Percentiles rank a stretch among this genome's conserved stretches.
Conservation (phyloP, 2,888 invertebrate species). For the Tenthredo scrophulariae region DNA sequence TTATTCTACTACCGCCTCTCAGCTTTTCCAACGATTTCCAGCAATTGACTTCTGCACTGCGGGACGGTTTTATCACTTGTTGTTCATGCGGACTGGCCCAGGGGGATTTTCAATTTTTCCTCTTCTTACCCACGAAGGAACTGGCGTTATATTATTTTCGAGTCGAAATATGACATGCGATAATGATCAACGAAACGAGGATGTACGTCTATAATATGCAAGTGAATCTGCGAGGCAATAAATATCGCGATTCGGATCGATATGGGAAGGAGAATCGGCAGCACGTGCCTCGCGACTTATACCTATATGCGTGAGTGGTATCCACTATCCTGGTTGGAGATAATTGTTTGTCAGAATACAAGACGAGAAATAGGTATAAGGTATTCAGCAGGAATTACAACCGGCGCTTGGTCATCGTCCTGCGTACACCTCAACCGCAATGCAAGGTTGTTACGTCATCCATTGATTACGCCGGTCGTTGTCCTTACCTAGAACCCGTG, state of each 20-base stretch:
- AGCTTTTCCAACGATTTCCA: not conserved
- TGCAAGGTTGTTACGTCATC: constrained; percentile 46
- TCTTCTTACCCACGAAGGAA: no score
- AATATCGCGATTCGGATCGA: not conserved
- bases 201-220: no score
- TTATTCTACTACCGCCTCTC: not conserved
- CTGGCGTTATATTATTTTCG: no score
- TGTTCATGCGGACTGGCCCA: no score
- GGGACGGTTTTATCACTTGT: no score
- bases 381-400: constrained; percentile 41
- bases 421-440: constrained; percentile 37
- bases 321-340: not conserved
- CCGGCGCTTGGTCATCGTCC: constrained; percentile 48
- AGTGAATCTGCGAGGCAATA: not conserved
- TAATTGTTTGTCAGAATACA: constrained; percentile 11
- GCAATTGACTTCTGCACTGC: not conserved
- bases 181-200: no score
- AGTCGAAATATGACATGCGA: no score
- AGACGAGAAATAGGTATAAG: not conserved
- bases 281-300: not conserved
- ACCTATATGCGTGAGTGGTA: not conserved
- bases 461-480: constrained; percentile 49
- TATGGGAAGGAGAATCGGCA: not conserved
- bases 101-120: no score
- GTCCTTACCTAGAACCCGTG: constrained; percentile 51